Percentiles rank a stretch among this genome's conserved stretches.
Conservation (phyloP, 2,888 invertebrate species). For the Apodemia hepburni region DNA sequence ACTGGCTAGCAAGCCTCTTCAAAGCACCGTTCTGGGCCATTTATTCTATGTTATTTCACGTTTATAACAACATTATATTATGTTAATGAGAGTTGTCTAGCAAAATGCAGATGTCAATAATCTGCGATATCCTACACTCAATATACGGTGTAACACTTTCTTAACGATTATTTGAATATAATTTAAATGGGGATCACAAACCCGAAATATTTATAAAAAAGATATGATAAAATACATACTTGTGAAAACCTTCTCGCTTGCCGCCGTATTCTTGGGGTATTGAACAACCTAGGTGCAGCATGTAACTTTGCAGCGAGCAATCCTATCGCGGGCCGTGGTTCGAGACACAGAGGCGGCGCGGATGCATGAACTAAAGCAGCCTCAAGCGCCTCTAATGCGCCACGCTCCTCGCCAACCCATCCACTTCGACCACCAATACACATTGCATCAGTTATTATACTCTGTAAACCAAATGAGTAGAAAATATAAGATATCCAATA, state of each 20-base stretch:
- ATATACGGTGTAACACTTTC: no score
- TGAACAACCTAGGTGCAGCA: slow-evolving; percentile 86
- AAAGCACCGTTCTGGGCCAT: no score
- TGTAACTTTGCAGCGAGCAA: slow-evolving; percentile 87
- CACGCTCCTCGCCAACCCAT: slow-evolving; percentile 88
- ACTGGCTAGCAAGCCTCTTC: no score
- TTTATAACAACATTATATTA: no score
- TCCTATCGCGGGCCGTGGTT: slow-evolving; percentile 91
- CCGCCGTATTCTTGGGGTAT: slow-evolving; percentile 86
- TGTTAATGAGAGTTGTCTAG: no score
- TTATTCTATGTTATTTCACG: no score
- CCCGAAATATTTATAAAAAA: no score
- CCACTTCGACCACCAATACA: slow-evolving; percentile 75
- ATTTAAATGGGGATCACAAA: no score
- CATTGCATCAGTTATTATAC: slow-evolving; percentile 83
- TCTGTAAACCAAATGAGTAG: slow-evolving; percentile 53
- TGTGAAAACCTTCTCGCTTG: slow-evolving; percentile 90
- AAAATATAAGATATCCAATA: no score
- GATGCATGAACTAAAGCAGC: slow-evolving; percentile 92
- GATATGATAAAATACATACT: slow-evolving; percentile 52
- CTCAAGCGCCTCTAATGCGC: slow-evolving; percentile 83
- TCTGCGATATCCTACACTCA: no score
- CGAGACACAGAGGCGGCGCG: slow-evolving; percentile 92
- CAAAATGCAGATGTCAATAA: no score
- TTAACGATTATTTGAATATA: no score